Base-by-base conservation (phyloP, 2,888 invertebrate genomes). In the Thymelicus sylvestris region DNA sequence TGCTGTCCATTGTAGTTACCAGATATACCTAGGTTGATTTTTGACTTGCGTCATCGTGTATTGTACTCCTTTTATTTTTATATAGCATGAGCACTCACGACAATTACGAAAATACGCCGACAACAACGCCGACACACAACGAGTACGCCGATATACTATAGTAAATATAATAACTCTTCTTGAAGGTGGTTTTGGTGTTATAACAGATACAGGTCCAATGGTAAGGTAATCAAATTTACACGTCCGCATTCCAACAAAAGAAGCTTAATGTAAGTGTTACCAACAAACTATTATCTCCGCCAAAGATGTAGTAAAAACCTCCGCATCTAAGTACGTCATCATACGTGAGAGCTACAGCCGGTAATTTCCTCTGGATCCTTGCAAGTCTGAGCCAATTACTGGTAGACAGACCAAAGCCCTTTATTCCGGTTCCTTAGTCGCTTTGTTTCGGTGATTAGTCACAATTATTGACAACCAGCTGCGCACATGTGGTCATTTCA, bases 401-500 rank as follows among this genome's bases (percentile, higher is more conserved):
- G 48, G 24, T 52, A 70, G 70, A 70, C 65, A 60, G 70, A 31
- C 70, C 59, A 70, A 70, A 70, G 65, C 65, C 60, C 38, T 65
- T 65, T 65, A 70, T 65, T 65, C 65, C 65, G 70, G 47, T 70
- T 65, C 65, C 70, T 59, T 60, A 65, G 72, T 74, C 75, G 74
- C 79, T 79, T 80, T 83, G 80, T 80, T 79, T 77, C 80, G 78
- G 81, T 81, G 83, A 87, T 88, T 88, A 88, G 83, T 82, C 81
- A 80, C 83, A 86, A 86, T 88, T 85, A 89, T 86, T 85, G 86
- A 85, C 82, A 84, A 85, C 85, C 85, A 74, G 76, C 80, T 38
- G 74, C 72, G 81, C 87, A 88, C 89, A 87, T 86, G 86, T 82
- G 85, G 75, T 83, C 81, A 82, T 82, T 82, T 78, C 79, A 75